These are phyloP conservation scores for Anoplolepis gracilipes DNA, from an alignment of 1,140 invertebrate genomes.

Conservation along the genomic window DNA sequence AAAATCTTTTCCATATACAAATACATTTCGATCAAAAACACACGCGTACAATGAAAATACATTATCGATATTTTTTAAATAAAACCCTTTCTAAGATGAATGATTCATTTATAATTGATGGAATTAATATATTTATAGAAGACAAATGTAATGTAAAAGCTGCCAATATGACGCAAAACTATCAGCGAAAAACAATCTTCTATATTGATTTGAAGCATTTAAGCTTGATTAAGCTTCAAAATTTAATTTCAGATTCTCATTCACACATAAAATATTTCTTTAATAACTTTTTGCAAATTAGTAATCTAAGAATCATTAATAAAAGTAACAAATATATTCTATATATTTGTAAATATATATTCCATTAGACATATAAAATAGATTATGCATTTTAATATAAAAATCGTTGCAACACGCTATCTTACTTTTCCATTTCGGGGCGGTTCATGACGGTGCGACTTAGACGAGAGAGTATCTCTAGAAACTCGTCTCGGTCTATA, in stretches of 20 bases:
- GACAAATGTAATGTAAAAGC: neutral
- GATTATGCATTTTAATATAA: neutral
- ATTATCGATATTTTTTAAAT: slow-evolving; percentile 31
- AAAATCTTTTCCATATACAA: slow-evolving; percentile 17
- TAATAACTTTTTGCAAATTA: neutral
- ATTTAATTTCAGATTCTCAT: neutral
- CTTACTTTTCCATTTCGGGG: slow-evolving; percentile 87
- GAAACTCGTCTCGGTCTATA: slow-evolving; percentile 85
- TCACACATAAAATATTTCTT: neutral
- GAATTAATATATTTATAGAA: neutral
- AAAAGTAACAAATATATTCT: neutral
- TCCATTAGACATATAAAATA: neutral
- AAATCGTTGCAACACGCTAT: neutral
- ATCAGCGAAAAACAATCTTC: neutral
- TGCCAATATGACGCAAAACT: neutral
- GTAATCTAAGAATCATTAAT: neutral
- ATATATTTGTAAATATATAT: neutral
- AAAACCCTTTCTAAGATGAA: slow-evolving; percentile 20
- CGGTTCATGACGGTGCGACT: slow-evolving; percentile 82
- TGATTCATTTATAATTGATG: slow-evolving; percentile 11
- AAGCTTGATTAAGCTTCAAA: neutral
- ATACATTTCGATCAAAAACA: slow-evolving; percentile 7
- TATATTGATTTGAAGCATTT: neutral
- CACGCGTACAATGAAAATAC: neutral
- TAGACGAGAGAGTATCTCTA: slow-evolving; percentile 82